Conservation (phyloP, 2,113 vertebrate species). For the Patagioenas fasciata region DNA sequence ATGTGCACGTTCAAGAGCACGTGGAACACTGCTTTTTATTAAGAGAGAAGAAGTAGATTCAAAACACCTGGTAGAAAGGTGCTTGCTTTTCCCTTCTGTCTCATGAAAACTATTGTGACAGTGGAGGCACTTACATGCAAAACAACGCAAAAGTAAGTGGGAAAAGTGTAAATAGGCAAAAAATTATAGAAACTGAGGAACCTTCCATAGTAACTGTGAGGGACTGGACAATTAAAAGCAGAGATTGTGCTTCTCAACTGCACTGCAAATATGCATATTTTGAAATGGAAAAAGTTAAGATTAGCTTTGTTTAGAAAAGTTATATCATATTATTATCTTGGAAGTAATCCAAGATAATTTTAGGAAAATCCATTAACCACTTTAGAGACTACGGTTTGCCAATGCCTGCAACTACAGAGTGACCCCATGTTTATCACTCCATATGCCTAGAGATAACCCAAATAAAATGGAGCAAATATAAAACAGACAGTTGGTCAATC, state of each 20-base stretch:
- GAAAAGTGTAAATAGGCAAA: not conserved
- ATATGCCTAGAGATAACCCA: not conserved
- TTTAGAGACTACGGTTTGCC: not conserved
- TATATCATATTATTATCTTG: not conserved
- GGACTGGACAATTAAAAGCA: not conserved
- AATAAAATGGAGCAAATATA: not conserved
- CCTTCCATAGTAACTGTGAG: not conserved
- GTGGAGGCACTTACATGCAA: not conserved
- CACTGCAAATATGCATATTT: not conserved
- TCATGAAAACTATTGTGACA: not conserved
- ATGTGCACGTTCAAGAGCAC: conserved; percentile 47
- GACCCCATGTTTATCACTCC: not conserved
- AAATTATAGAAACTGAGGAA: not conserved
- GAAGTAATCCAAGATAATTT: not conserved
- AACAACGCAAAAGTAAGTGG: not conserved
- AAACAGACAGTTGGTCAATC: not conserved
- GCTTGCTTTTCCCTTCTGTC: conserved; percentile 2
- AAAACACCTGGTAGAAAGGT: conserved; percentile 63
- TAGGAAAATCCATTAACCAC: not conserved
- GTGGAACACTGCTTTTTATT: conserved; percentile 62
- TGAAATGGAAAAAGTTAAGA: not conserved
- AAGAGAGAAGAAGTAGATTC: conserved; percentile 49
- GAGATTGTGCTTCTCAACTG: not conserved
- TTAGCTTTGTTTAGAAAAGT: not conserved
- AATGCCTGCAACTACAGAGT: not conserved